Evolutionary conservation across 30 jellyfish, hydroid and myxozoan species (phyloP).

Genomic region (Cassiopea andromeda): DNA sequence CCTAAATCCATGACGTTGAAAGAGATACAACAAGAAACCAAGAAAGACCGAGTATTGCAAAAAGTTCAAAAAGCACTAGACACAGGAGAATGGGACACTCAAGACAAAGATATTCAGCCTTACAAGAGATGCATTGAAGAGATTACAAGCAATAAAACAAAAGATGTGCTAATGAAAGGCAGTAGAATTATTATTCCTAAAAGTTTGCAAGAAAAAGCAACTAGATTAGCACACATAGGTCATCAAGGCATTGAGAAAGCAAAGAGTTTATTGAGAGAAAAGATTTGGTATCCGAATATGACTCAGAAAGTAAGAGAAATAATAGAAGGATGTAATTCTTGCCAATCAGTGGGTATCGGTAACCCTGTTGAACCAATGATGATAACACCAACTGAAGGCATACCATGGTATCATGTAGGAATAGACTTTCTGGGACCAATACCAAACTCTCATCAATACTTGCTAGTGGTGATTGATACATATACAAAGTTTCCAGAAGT

Average conservation of each 20-base stretch:
- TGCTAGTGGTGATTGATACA: conserved; percentile 58
- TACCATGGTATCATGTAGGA: conserved; percentile 69
- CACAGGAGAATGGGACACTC: conserved; percentile 38
- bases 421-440: conserved; percentile 75
- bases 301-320: conserved; percentile 2
- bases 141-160: conserved; percentile 37
- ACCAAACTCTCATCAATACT: conserved; percentile 59
- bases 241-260: conserved; percentile 78
- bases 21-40: conserved; percentile 45
- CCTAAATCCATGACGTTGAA: conserved; percentile 44
- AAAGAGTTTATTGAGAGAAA: conserved; percentile 44
- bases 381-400: conserved; percentile 40
- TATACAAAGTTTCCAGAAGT: conserved; percentile 69
- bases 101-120: conserved; percentile 30
- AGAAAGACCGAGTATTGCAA: conserved; percentile 29
- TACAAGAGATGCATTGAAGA: conserved; percentile 43
- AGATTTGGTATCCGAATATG: conserved; percentile 66
- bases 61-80: conserved; percentile 25
- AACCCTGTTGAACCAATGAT: not conserved
- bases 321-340: conserved; percentile 42
- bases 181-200: conserved; percentile 7
- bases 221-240: conserved; percentile 61
- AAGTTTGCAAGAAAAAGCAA: conserved; percentile 33
- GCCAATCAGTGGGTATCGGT: conserved; percentile 55
- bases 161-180: conserved; percentile 63